Conservation (phyloP, 1,140 invertebrate genomes). For the Helicoverpa armigera region DNA sequence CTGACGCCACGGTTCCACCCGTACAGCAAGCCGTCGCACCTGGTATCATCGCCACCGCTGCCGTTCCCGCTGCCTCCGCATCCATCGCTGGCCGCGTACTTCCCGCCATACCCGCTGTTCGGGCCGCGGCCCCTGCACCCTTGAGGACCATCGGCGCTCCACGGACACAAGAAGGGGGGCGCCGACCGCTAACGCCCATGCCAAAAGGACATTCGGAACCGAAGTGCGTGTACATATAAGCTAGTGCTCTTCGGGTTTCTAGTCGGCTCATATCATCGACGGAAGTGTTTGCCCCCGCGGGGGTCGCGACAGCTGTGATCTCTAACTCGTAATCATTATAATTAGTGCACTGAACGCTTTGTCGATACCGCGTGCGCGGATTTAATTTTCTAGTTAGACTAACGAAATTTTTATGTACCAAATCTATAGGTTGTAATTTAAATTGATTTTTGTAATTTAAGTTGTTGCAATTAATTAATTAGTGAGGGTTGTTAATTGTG, state of each 20-base stretch:
- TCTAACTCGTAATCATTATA: slow-evolving; percentile 83
- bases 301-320: slow-evolving; percentile 85
- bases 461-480: slow-evolving; percentile 81
- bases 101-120: slow-evolving; percentile 95
- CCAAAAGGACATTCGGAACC: slow-evolving; percentile 80
- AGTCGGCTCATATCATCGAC: slow-evolving; percentile 84
- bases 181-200: slow-evolving; percentile 85
- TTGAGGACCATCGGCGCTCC: slow-evolving; percentile 87
- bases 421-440: slow-evolving; percentile 82
- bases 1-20: slow-evolving; percentile 94
- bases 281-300: slow-evolving; percentile 69
- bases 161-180: slow-evolving; percentile 85
- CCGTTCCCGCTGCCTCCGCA: slow-evolving; percentile 89
- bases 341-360: slow-evolving; percentile 81
- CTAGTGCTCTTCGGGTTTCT: slow-evolving; percentile 77
- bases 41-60: slow-evolving; percentile 88
- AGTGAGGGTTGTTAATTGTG: slow-evolving; percentile 84
- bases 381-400: slow-evolving; percentile 82
- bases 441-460: slow-evolving; percentile 74
- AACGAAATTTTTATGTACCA: slow-evolving; percentile 85
- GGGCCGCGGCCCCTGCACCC: slow-evolving; percentile 91
- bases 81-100: slow-evolving; percentile 91
- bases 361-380: slow-evolving; percentile 64
- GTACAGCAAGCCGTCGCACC: slow-evolving; percentile 91
- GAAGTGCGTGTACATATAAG: slow-evolving; percentile 81